Evolutionary conservation across 2,888 invertebrate genomes (phyloP), one percentile per base, ranked within the genome.

Genomic region (Cotesia congregata): DNA sequence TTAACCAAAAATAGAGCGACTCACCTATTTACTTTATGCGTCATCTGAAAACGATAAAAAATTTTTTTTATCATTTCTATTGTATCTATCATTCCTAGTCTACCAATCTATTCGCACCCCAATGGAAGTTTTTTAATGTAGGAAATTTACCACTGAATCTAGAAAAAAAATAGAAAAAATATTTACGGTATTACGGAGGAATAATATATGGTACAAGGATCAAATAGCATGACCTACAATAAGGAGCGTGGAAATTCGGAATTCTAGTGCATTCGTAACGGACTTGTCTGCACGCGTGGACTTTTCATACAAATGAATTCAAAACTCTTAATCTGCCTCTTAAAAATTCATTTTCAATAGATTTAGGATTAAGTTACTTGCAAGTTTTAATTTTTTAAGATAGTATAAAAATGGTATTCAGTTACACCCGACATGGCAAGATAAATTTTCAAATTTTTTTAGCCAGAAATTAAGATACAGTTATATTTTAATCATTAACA

Each of bases 231-330:
- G 80, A 82, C 83, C 85, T 83, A 78, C 72, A 76, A 80, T 81
- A 75, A 86, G 83, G 82, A 85, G 82, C 87, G 86, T 88, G 86
- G 86, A 88, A 87, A 87, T 87, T 84, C 78, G 39, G 75, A 82
- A 81, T 83, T 84, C 79, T 80, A 76, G 72, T 72, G 77, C 78
- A 86, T 83, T 86, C 82, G 83, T 77, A 83, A 83, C 82, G 82
- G 84, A 74, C 68, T 77, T 77, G 70, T 70, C 75, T 50, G 50
- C 50, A 75, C 70, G 75, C 50, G 70, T 64, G 15, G 41, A 38
- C 4, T 39, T 39, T 12, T 3, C 4, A 50, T 12, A 50, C 50
- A 50, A 50, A 50, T 50, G 12, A 50, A 50, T 50, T 50, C 50
- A 50, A 50, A 50, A 50, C 12, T 50, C 12, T 9, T 50, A 50